Evolutionary conservation across 2,113 vertebrate genomes (phyloP).

Genomic region (Oostethus manadensis): DNA sequence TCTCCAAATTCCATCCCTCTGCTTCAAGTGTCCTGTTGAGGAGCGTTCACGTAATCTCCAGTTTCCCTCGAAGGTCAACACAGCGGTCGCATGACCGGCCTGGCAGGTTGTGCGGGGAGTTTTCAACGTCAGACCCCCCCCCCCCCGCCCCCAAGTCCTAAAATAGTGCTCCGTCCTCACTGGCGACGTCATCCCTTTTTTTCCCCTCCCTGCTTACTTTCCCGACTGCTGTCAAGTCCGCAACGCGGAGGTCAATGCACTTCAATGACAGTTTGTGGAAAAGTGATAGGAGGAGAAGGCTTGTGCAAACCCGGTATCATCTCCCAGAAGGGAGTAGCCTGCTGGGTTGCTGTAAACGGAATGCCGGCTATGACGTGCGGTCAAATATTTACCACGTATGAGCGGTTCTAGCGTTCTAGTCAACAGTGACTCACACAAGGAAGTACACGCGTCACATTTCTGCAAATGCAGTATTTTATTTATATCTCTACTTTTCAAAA

Average conservation of each 20-base stretch:
- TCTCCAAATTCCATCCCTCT: neutral
- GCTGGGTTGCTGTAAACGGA: slow-evolving; percentile 23
- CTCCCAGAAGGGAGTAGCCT: slow-evolving; percentile 16
- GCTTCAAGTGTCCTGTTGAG: neutral
- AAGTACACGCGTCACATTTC: no score
- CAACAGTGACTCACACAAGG: slow-evolving; percentile 34
- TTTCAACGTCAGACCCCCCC: slow-evolving; percentile 61
- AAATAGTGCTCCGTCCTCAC: slow-evolving; percentile 61
- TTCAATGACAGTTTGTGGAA: slow-evolving; percentile 11
- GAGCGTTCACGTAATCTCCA: slow-evolving; percentile 33
- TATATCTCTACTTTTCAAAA: no score
- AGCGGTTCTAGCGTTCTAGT: slow-evolving; percentile 18
- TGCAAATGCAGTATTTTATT: no score
- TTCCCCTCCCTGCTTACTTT: slow-evolving; percentile 21
- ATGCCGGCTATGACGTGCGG: slow-evolving; percentile 26
- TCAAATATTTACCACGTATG: slow-evolving; percentile 58
- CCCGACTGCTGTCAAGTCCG: slow-evolving; percentile 21
- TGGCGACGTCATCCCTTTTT: slow-evolving; percentile 47
- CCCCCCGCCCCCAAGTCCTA: slow-evolving; percentile 42
- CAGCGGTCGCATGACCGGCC: slow-evolving; percentile 42
- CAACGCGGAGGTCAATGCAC: slow-evolving; percentile 43
- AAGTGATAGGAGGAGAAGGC: slow-evolving; percentile 20
- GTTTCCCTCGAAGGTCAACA: slow-evolving; percentile 49
- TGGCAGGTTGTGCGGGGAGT: slow-evolving; percentile 35
- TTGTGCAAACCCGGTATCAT: slow-evolving; percentile 16